phyloP scores from a whole-genome alignment of 2,113 vertebrate genomes.

The Callaeas wilsoni region DNA sequence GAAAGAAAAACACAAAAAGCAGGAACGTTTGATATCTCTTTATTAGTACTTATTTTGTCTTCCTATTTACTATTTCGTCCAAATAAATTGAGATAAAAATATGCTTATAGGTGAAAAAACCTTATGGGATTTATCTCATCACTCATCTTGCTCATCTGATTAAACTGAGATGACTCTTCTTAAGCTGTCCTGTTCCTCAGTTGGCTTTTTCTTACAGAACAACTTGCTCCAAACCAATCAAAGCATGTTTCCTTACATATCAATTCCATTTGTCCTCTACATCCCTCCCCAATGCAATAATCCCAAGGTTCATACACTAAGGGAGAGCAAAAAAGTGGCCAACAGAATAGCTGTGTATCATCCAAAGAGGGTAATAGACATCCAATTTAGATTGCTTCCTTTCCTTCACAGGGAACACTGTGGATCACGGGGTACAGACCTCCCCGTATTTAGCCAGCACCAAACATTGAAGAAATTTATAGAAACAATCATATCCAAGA shows the following conservation, averaged over 20 bases:
- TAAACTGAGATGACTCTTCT: background rate
- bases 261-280: background rate
- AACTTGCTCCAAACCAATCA: background rate
- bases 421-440: background rate
- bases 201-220: background rate
- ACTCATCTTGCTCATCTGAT: background rate
- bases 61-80: background rate
- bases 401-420: background rate
- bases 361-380: background rate
- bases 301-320: background rate
- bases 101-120: background rate
- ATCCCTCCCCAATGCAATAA: background rate
- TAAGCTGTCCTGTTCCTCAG: background rate
- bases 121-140: background rate
- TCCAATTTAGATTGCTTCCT: background rate
- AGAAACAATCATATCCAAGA: background rate
- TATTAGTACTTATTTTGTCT: background rate
- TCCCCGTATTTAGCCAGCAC: background rate
- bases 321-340: background rate
- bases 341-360: background rate
- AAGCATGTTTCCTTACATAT: background rate
- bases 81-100: background rate
- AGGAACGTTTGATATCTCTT: background rate
- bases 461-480: background rate
- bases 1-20: background rate